Evolutionary conservation across 2,888 invertebrate species (phyloP).

Genomic region (Megaustenia siamemsis): DNA sequence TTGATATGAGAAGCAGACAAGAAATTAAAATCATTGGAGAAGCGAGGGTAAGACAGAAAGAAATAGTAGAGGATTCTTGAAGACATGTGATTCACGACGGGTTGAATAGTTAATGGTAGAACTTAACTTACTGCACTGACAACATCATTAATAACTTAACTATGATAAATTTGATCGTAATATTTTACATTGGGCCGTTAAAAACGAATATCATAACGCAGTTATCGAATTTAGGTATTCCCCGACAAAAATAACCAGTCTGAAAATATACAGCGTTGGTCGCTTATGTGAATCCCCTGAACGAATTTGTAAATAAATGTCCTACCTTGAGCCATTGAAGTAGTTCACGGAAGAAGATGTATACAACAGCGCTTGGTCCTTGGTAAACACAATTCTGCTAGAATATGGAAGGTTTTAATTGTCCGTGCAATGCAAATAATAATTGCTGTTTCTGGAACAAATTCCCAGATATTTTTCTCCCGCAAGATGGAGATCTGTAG

Average conservation of each 20-base stretch:
- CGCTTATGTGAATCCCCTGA: neutral
- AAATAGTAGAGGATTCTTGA: too few species aligned
- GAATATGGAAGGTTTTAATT: too few species aligned
- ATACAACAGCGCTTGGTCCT: neutral
- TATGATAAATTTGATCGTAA: too few species aligned
- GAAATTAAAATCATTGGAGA: too few species aligned
- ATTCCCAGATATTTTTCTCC: constrained; percentile 2
- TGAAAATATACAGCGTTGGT: neutral
- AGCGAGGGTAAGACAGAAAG: too few species aligned
- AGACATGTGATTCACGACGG: too few species aligned
- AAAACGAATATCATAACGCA: neutral
- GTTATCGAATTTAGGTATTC: constrained; percentile 23
- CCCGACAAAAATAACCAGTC: neutral
- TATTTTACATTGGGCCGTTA: too few species aligned
- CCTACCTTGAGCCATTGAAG: constrained; percentile 21
- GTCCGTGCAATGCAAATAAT: neutral
- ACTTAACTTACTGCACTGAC: too few species aligned
- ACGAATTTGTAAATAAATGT: neutral
- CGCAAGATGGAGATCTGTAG: constrained; percentile 26
- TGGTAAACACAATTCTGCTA: too few species aligned
- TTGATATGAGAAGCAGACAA: too few species aligned
- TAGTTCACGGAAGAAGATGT: neutral
- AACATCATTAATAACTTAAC: too few species aligned
- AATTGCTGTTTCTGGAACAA: neutral
- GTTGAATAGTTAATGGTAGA: too few species aligned